phyloP scores from a whole-genome alignment of 1,140 invertebrate species.

The Ceratosolen solmsi region DNA sequence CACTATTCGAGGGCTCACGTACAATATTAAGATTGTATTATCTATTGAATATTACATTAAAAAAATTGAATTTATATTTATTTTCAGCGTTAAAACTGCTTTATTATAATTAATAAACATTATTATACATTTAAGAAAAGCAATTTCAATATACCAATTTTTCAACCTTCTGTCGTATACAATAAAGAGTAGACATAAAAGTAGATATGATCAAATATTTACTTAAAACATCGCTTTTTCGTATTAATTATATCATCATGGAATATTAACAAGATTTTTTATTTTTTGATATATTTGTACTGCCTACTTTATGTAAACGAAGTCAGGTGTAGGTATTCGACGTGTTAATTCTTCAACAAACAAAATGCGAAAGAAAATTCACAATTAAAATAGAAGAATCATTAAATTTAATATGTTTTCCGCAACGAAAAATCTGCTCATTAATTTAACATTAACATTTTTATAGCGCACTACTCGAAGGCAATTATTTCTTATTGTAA shows the following conservation, averaged over 20 bases:
- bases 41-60: too few relatives aligned
- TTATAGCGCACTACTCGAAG: background rate
- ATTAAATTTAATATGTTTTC: constrained; percentile 7
- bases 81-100: too few relatives aligned
- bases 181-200: background rate
- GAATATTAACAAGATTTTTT: background rate
- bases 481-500: background rate
- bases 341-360: background rate
- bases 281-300: background rate
- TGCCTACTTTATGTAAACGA: background rate
- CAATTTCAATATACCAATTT: too few relatives aligned
- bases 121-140: too few relatives aligned
- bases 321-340: background rate
- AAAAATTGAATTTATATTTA: too few relatives aligned
- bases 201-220: background rate
- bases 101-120: too few relatives aligned
- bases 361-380: background rate
- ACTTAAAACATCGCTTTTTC: background rate
- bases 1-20: too few relatives aligned
- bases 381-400: background rate
- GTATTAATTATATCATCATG: background rate
- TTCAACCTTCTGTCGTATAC: background rate
- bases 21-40: too few relatives aligned
- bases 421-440: background rate
- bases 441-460: background rate